These are phyloP conservation scores for Neogale vison DNA, from an alignment of 2,113 vertebrate genomes.

Conservation along the genomic window DNA sequence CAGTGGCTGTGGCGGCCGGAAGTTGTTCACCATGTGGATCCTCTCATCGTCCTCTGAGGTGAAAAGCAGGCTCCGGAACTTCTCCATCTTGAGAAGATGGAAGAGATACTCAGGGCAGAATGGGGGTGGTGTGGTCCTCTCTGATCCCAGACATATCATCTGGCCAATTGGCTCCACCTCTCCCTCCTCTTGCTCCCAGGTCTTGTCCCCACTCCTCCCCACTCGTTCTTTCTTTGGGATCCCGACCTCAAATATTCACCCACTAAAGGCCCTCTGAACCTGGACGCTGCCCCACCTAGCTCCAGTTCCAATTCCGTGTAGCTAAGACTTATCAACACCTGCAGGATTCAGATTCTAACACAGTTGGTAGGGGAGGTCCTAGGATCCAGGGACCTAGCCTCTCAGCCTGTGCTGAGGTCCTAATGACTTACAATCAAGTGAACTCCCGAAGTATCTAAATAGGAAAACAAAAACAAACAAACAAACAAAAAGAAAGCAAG, in stretches of 20 bases:
- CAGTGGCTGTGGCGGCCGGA: conserved; percentile 94
- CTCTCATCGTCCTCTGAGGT: conserved; percentile 90
- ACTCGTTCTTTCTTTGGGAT: background rate
- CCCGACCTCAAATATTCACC: background rate
- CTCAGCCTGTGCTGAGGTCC: background rate
- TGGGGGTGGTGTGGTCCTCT: background rate
- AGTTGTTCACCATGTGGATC: conserved; percentile 96
- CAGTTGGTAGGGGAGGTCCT: background rate
- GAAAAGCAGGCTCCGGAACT: conserved; percentile 93
- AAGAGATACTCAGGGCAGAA: background rate
- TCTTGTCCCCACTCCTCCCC: background rate
- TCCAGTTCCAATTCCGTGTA: background rate
- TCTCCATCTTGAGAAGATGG: conserved; percentile 89
- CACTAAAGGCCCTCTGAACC: background rate
- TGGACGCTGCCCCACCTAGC: background rate
- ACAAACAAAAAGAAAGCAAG: background rate
- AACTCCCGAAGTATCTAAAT: background rate
- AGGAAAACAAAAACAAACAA: background rate
- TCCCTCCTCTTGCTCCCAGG: background rate
- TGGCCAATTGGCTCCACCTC: background rate
- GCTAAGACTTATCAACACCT: background rate
- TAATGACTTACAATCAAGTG: background rate
- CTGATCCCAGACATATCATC: background rate
- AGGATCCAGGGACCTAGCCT: background rate
- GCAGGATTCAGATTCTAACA: background rate